Evolutionary conservation across 1,140 invertebrate genomes (phyloP), one percentile per base, ranked within the genome.

Genomic region (Drosophila erecta): DNA sequence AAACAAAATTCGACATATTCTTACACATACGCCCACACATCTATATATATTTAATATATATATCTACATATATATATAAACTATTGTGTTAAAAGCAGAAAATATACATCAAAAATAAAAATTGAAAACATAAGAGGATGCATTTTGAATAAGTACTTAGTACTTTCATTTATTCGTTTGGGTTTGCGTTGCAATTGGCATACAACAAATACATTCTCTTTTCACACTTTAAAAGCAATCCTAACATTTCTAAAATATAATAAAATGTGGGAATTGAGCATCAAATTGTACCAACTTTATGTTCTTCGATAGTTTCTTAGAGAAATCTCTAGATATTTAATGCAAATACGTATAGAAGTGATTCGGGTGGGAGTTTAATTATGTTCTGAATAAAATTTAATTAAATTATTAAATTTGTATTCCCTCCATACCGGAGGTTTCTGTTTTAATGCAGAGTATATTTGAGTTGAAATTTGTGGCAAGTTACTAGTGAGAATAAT

Each of bases 51-150:
- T 50, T 55, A 54, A 69, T 69, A 67, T 61, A 60, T 64, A 64
- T 50, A 62, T 66, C 44, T 50, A 66, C 46, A 66, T 67, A 69
- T 65, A 67, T 67, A 70, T 55, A 64, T 66, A 66, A 69, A 69
- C 49, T 69, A 69, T 66, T 69, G 65, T 67, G 65, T 69, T 69
- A 69, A 69, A 51, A 62, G 57, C 62, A 66, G 35, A 65, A 65
- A 66, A 69, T 69, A 65, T 58, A 69, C 60, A 60, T 51, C 33
- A 38, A 65, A 65, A 65, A 47, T 49, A 40, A 47, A 65, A 65
- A 65, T 33, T 14, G 8, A 40, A 66, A 66, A 40, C 17, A 59
- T 40, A 24, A 4, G n/a, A 24, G 3, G 22, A 24, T 24, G 22
- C 22, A 0, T 24, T 24, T 24, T 24, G 22, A 0, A 24, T 5